Evolutionary conservation across 2,113 vertebrate genomes (phyloP), one percentile per base, ranked within the genome.

Genomic region (Garra rufa): DNA sequence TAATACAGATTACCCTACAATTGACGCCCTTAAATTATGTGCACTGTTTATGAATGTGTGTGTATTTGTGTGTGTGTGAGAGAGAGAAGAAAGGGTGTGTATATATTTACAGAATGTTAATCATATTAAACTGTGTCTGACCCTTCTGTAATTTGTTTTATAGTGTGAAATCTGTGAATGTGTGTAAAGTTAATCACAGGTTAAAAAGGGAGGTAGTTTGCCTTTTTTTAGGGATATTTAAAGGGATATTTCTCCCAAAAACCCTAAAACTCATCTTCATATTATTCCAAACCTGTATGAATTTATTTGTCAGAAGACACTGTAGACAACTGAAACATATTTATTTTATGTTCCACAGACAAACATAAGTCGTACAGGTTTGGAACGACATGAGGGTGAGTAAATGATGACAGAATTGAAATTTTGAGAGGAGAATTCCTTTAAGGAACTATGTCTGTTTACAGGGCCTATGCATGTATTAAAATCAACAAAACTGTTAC

Each of bases 401-500:
- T 70, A 21, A 41, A 11, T 70, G 14, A 67, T 38, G 34, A 69
- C 17, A 21, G 30, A 9, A 17, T 41, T 11, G 0, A 21, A 2
- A 26, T 71, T 44, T n/a, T 24, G 2, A 10, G 6, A 43, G 69
- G 38, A 44, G 19, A n/a, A 13, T 41, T 34, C 34, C 26, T 57
- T 15, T 79, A 84, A 84, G 26, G 76, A 69, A 75, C 52, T 44
- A 1, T 14, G 9, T 81, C 17, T 73, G 38, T 80, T 83, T 79
- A 79, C 75, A 71, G 3, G 26, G 55, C 48, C 55, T 87, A 59
- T 81, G 82, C 69, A 59, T 69, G 24, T 50, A 59, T 52, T 19
- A 65, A 59, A 79, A 55, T 74, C 15, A 52, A 77, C 26, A 14
- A 59, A 24, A 71, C 74, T 69, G 82, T 84, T 84, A 67, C 67